Evolutionary conservation across 2,888 invertebrate genomes (phyloP).

Genomic region (Andrena bicolor): DNA sequence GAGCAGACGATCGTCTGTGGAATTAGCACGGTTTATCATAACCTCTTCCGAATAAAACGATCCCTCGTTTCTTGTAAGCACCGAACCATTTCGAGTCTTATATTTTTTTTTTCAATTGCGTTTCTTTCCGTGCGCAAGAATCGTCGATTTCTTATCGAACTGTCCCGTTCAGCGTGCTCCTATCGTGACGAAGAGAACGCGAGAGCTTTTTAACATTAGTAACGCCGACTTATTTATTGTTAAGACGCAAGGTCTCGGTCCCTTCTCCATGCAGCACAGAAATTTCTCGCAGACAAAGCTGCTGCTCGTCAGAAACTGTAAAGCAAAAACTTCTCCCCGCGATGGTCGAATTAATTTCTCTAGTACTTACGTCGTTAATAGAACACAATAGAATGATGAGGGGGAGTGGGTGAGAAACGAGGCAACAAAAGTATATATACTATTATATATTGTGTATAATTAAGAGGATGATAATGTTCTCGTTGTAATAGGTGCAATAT

Average conservation of each 20-base stretch:
- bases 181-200: neutral
- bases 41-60: neutral
- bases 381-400: conserved; percentile 33
- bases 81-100: conserved; percentile 20
- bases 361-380: conserved; percentile 51
- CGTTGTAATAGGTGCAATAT: conserved; percentile 53
- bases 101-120: no score
- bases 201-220: conserved; percentile 5
- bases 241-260: neutral
- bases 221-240: conserved; percentile 45
- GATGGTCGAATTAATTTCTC: conserved; percentile 28
- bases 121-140: neutral
- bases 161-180: neutral
- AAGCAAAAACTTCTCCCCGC: conserved; percentile 13
- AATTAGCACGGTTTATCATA: conserved; percentile 28
- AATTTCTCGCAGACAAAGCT: conserved; percentile 10
- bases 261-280: neutral
- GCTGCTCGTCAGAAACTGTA: conserved; percentile 1
- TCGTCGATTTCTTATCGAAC: neutral
- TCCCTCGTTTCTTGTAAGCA: conserved; percentile 2
- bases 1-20: neutral
- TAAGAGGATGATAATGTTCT: conserved; percentile 25
- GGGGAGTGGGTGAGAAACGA: conserved; percentile 16
- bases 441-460: conserved; percentile 42
- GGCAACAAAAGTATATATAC: conserved; percentile 4